Conservation (phyloP, 53 echinoderm and acorn worm species). For the Paelopatides confundens region DNA sequence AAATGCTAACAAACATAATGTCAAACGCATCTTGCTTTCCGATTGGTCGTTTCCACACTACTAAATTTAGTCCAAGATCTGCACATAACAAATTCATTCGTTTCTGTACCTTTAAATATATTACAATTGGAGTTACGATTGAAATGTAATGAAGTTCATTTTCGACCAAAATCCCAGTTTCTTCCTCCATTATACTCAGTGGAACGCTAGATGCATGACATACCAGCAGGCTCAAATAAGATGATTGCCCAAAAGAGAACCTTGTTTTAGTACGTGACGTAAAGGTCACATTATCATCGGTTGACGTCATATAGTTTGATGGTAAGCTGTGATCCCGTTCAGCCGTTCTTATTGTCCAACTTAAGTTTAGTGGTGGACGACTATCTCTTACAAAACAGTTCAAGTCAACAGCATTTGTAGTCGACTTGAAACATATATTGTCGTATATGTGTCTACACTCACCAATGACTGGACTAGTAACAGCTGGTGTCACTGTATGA, state of each 20-base stretch:
- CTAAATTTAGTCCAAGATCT: background rate
- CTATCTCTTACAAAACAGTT: background rate
- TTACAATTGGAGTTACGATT: background rate
- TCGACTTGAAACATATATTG: background rate
- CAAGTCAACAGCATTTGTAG: background rate
- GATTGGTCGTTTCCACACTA: background rate
- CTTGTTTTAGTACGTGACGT: background rate
- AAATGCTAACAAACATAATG: background rate
- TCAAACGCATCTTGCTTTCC: background rate
- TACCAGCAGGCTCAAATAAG: too few relatives aligned
- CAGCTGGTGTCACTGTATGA: background rate
- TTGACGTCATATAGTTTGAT: background rate
- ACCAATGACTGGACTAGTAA: background rate
- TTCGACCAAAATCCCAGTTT: background rate
- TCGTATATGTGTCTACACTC: background rate
- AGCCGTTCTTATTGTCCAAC: background rate
- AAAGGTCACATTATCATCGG: background rate
- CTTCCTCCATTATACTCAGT: background rate
- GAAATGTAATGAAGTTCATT: background rate
- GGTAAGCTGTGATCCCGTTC: background rate
- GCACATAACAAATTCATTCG: background rate
- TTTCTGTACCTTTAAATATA: background rate
- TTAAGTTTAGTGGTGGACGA: background rate
- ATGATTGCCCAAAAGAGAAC: background rate
- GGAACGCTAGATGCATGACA: too few relatives aligned